These are phyloP conservation scores for Fregetta grallaria DNA, from an alignment of 2,113 vertebrate genomes.

Conservation along the genomic window DNA sequence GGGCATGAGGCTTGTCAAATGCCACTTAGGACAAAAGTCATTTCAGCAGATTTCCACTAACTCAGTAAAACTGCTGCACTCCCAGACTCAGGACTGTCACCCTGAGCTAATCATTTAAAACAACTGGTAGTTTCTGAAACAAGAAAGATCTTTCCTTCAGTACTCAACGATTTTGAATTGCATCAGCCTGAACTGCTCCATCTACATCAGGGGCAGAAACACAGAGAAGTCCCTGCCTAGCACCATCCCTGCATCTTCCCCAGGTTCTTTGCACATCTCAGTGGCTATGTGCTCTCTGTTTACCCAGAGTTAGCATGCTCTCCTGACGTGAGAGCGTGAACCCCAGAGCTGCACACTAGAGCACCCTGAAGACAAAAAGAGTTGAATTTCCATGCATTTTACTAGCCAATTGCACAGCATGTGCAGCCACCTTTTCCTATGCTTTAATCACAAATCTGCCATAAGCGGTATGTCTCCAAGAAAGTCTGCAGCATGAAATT, in stretches of 20 bases:
- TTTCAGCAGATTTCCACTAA: neutral
- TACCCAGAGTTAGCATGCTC: neutral
- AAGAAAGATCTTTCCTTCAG: neutral
- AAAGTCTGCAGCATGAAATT: neutral
- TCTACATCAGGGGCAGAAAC: neutral
- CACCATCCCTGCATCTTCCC: neutral
- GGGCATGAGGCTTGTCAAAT: neutral
- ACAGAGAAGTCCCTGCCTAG: neutral
- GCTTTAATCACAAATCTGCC: neutral
- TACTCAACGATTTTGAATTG: neutral
- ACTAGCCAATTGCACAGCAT: neutral
- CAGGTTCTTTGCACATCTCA: neutral
- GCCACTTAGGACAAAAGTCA: slow-evolving; percentile 11
- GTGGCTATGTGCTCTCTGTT: neutral
- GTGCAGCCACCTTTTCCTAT: neutral
- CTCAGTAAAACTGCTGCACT: neutral
- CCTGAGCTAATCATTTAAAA: neutral
- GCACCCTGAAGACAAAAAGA: neutral
- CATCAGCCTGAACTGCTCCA: neutral
- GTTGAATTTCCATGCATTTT: neutral
- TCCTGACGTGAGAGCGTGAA: neutral
- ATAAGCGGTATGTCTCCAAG: neutral
- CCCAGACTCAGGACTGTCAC: neutral
- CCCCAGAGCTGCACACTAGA: neutral
- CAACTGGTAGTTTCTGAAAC: neutral